Evolutionary conservation across 2,888 invertebrate genomes (phyloP).

Genomic region (Melinaea menophilus): DNA sequence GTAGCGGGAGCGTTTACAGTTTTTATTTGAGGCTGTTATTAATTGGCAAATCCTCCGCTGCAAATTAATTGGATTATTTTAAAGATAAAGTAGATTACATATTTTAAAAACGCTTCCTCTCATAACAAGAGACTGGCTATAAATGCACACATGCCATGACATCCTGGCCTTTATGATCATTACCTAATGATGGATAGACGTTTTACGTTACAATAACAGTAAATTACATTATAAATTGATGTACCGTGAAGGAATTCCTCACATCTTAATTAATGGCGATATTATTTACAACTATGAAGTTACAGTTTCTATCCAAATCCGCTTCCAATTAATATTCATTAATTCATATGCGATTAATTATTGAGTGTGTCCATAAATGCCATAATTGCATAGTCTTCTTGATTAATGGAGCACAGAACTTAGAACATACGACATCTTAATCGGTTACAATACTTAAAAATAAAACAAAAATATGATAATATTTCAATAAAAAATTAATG

Average conservation of each 20-base stretch:
- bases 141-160: constrained; percentile 19
- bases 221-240: constrained; percentile 13
- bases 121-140: not conserved
- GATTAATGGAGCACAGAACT: not conserved
- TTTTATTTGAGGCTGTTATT: not conserved
- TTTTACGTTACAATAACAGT: constrained; percentile 28
- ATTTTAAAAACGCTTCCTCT: constrained; percentile 7
- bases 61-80: not conserved
- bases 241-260: constrained; percentile 2
- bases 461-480: too few species aligned
- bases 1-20: constrained; percentile 13
- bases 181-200: constrained; percentile 28
- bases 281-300: constrained; percentile 3
- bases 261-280: constrained; percentile 3
- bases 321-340: not conserved
- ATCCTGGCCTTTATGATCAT: constrained; percentile 27
- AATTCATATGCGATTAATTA: not conserved
- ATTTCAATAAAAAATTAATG: too few species aligned
- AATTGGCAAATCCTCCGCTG: not conserved
- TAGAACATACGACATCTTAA: too few species aligned
- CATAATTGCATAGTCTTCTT: not conserved
- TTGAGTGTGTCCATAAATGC: not conserved
- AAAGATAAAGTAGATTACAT: not conserved
- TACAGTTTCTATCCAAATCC: not conserved
- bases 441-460: too few species aligned